Percentiles rank a stretch among this genome's conserved stretches.
phyloP scores from a whole-genome alignment of 2,888 invertebrate species.

The Suillia variegata region DNA sequence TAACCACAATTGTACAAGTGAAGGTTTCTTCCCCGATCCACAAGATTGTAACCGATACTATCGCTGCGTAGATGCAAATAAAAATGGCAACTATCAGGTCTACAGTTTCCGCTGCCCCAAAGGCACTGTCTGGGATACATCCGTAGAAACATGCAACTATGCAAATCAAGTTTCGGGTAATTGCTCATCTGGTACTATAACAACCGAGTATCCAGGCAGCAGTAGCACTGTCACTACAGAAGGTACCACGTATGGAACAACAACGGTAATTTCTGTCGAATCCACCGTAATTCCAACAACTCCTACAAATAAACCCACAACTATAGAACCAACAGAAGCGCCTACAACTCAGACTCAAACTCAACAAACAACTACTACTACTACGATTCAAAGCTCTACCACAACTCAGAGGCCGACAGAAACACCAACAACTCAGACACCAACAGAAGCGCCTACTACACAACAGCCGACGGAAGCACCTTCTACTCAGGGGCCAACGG shows the following conservation, averaged over 20 bases:
- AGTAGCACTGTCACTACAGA: conserved; percentile 19
- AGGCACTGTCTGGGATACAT: conserved; percentile 67
- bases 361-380: conserved; percentile 22
- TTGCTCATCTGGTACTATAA: conserved; percentile 45
- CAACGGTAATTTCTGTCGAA: conserved; percentile 8
- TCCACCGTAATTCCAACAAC: not conserved
- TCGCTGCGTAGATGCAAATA: conserved; percentile 62
- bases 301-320: conserved; percentile 19
- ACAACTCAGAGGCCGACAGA: conserved; percentile 27
- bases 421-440: conserved; percentile 5
- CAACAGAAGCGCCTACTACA: conserved; percentile 19
- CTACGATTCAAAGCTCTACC: conserved; percentile 8
- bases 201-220: conserved; percentile 19
- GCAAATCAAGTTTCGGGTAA: conserved; percentile 51
- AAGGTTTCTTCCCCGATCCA: conserved; percentile 62
- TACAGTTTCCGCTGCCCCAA: conserved; percentile 65
- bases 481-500: conserved; percentile 8
- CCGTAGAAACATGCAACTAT: conserved; percentile 64
- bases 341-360: conserved; percentile 28
- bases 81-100: conserved; percentile 60
- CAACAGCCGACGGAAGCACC: conserved; percentile 16
- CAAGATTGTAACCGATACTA: conserved; percentile 67
- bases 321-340: conserved; percentile 27
- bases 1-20: conserved; percentile 52
- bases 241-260: conserved; percentile 8